Evolutionary conservation across 1,140 invertebrate genomes (phyloP), one percentile per base, ranked within the genome.

Genomic region (Heliconius hewitsoni): DNA sequence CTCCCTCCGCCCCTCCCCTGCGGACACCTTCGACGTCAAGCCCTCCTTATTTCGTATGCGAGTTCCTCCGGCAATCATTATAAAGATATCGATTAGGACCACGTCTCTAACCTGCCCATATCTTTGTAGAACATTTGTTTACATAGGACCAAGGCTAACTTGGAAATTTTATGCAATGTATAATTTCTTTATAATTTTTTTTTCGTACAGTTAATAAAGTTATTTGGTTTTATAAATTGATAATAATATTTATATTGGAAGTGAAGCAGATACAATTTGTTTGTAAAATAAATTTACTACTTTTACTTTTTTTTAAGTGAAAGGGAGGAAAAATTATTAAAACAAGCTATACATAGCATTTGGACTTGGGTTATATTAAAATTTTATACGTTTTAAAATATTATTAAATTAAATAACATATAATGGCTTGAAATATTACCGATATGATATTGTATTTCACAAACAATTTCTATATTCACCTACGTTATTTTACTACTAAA

Each of bases 21-120:
- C 90, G 88, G 87, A 92, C 90, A 91, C 93, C 91, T 90, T 89
- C 85, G 83, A 86, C 88, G 86, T 91, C 88, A 89, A 89, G 89
- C 88, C 93, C 93, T 93, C 91, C 93, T 94, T 94, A 94, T 94
- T 94, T 93, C 91, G 93, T 94, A 94, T 94, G 93, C 92, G 92
- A 94, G 93, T 87, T 94, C 90, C 93, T 93, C 89, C 87, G 90
- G 91, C 91, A 91, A 93, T 94, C 93, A 94, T 94, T 94, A 93
- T 93, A 93, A 93, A 90, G 88, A 91, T 94, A 94, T 94, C 93
- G 93, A 94, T 94, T 94, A 93, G 91, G 86, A 85, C 90, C 89
- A 90, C 89, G 91, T 89, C 85, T 90, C 87, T 87, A 92, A 93
- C 92, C 91, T 93, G 91, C 86, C 87, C 91, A 93, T 93, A 93